Evolutionary conservation across 2,113 vertebrate species (phyloP).

Genomic region (Chamaea fasciata): DNA sequence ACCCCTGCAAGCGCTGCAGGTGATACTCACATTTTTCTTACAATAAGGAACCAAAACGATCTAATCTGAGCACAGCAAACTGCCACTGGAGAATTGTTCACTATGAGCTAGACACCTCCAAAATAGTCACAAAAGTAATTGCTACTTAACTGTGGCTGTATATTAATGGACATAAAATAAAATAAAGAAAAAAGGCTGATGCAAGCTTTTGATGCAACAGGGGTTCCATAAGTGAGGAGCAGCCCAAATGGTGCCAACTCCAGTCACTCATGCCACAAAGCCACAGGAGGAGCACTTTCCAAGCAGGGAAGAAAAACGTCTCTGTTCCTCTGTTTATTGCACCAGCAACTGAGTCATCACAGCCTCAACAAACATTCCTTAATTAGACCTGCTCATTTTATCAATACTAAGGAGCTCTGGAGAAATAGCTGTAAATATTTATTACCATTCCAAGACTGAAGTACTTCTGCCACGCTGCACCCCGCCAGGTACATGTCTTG

Average conservation of each 20-base stretch:
- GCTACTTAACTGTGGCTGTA: background rate
- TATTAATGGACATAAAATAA: background rate
- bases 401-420: conserved; percentile 4
- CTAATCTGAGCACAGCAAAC: background rate
- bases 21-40: background rate
- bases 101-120: background rate
- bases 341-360: background rate
- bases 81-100: background rate
- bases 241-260: background rate
- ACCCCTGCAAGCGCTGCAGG: background rate
- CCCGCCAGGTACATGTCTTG: background rate
- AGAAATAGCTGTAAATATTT: conserved; percentile 31
- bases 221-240: background rate
- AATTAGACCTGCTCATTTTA: conserved; percentile 19
- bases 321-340: background rate
- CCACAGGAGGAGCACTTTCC: background rate
- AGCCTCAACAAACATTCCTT: background rate
- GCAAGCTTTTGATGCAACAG: background rate
- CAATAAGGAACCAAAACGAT: background rate
- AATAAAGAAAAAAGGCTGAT: background rate
- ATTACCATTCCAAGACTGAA: background rate
- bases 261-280: background rate
- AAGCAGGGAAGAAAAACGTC: background rate
- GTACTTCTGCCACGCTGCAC: background rate
- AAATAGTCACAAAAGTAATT: background rate